Conservation (phyloP, 2,888 invertebrate genomes). For the Dione juno region DNA sequence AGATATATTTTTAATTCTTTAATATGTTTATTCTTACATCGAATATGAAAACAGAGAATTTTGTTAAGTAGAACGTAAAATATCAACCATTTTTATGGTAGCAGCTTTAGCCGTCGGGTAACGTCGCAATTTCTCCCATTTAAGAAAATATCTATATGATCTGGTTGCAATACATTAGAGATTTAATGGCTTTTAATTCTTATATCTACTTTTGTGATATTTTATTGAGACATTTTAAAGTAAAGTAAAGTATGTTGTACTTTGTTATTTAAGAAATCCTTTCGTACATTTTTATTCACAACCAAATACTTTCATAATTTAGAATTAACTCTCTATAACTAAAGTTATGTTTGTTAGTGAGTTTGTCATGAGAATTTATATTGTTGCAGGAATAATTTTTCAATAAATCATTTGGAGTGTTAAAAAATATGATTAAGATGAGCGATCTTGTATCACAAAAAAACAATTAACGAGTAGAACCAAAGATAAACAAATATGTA, state of each 20-base stretch:
- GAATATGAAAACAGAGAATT: constrained; percentile 51
- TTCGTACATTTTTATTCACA: constrained; percentile 16
- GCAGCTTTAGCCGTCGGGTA: constrained; percentile 53
- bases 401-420: constrained; percentile 4
- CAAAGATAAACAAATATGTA: not conserved
- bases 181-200: constrained; percentile 47
- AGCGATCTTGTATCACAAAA: not conserved
- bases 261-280: constrained; percentile 30
- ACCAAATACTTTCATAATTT: constrained; percentile 14
- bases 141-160: constrained; percentile 46
- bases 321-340: constrained; percentile 8
- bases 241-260: constrained; percentile 35
- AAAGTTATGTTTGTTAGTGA: not conserved
- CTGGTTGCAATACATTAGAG: constrained; percentile 50
- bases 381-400: not conserved
- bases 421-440: not conserved
- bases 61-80: constrained; percentile 73
- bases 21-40: constrained; percentile 50
- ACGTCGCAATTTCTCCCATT: constrained; percentile 51
- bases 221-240: constrained; percentile 47
- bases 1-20: constrained; percentile 61
- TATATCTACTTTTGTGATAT: constrained; percentile 42
- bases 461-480: constrained; percentile 3
- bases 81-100: constrained; percentile 59
- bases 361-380: constrained; percentile 1